Base-by-base conservation (phyloP, 1,140 invertebrate species). In the Spodoptera litura region DNA sequence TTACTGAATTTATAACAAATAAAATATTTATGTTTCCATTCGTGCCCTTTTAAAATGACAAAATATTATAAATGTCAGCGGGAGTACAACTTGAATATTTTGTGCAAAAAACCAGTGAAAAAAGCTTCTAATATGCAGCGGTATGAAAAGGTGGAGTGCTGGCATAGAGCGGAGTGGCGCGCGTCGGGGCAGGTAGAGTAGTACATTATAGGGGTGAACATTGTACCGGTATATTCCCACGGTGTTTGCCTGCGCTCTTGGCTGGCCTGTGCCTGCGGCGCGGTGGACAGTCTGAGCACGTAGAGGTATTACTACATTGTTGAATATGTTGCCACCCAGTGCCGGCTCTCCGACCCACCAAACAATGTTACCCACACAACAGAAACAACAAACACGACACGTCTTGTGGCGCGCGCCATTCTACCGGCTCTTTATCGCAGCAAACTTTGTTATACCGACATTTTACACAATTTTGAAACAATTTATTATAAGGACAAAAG, bases 401-500 rank as follows among this genome's bases (percentile, higher is more conserved):
- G 35, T 58, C 53, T 38, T 58, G 27, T 49, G 44, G 20, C 58
- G 49, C 66, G 20, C 66, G 6, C 25, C 66, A 49, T 66, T 61
- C 38, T 20, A 49, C 38, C 55, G 55, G 56, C 27, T 74, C 56
- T 59, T 59, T 74, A 61, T 61, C 56, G 25, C 38, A 52, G 49
- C 55, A 59, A 74, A 74, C 38, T 74, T 74, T 61, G 56, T 72
- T 72, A 58, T 72, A 58, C 49, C 55, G 61, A 74, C 71, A 74
- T 58, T 72, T 72, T 58, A 72, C 15, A 55, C 25, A 61, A 51
- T 59, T 59, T 59, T 44, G 55, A 73, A 73, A 74, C 71, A 74
- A 74, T 74, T 74, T 74, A 52, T 61, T 59, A 74, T 74, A 74
- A 74, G 55, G 71, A 74, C 55, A 51, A 56, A 56, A 71, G 68